These are phyloP conservation scores for Magallana gigas DNA, from an alignment of 1,140 invertebrate genomes.

Conservation along the genomic window DNA sequence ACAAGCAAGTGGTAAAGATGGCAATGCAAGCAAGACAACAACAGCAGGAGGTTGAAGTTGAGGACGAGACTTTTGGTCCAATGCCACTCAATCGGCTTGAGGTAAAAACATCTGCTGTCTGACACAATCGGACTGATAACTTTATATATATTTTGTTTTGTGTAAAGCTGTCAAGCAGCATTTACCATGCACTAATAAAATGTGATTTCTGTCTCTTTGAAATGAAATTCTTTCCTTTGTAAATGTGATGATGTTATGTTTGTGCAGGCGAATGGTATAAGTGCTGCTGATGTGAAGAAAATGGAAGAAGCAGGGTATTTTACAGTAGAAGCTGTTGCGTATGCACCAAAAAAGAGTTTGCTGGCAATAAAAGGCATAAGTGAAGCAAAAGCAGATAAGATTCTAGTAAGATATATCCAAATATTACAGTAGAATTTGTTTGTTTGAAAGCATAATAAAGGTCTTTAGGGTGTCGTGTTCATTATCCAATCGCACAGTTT, in stretches of 20 bases:
- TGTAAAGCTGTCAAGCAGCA: not conserved
- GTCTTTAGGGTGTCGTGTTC: too few relatives aligned
- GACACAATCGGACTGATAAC: not conserved
- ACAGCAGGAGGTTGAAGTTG: constrained; percentile 53
- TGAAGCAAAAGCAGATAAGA: constrained; percentile 92
- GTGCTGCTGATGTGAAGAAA: constrained; percentile 94
- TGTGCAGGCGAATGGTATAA: constrained; percentile 85
- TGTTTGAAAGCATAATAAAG: too few relatives aligned
- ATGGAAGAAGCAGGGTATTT: constrained; percentile 94
- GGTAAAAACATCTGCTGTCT: constrained; percentile 56
- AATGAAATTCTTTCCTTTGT: not conserved
- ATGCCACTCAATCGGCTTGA: constrained; percentile 73
- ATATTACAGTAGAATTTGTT: too few relatives aligned
- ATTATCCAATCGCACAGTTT: too few relatives aligned
- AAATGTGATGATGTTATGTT: not conserved
- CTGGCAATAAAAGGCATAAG: constrained; percentile 97
- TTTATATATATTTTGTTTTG: not conserved
- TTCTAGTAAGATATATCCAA: not conserved
- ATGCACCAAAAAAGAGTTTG: constrained; percentile 94
- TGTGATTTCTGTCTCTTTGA: not conserved
- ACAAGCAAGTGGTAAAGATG: not conserved
- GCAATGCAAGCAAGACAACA: constrained; percentile 56
- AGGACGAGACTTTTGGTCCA: constrained; percentile 76
- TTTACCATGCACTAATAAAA: not conserved
- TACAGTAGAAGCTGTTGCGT: constrained; percentile 97